These are phyloP conservation scores for Teleopsis dalmanni DNA, from an alignment of 1,140 invertebrate genomes.

Conservation along the genomic window DNA sequence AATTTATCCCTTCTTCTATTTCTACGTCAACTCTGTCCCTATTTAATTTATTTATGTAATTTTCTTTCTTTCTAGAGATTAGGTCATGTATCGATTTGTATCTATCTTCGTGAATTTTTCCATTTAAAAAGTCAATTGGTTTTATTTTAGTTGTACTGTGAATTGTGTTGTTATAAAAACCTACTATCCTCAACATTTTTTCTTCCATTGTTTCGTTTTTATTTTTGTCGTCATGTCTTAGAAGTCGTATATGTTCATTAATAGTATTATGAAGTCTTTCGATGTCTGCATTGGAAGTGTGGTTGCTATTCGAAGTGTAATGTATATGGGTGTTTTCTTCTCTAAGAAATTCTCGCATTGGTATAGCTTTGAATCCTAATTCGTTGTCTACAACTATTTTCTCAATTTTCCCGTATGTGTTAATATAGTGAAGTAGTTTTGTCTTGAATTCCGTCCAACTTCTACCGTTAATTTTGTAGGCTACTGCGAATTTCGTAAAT, in stretches of 20 bases:
- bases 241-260: not conserved
- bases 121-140: not conserved
- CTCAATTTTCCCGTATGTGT: not conserved
- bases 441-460: not conserved
- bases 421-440: not conserved
- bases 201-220: not conserved
- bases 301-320: not conserved
- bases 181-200: conserved; percentile 2
- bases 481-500: not conserved
- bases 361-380: not conserved
- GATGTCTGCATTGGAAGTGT: not conserved
- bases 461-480: not conserved
- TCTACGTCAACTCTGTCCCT: not conserved
- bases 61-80: not conserved
- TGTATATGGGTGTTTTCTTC: not conserved
- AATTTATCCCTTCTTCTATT: not conserved
- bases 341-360: not conserved
- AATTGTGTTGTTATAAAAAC: conserved; percentile 2
- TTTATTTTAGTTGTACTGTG: not conserved
- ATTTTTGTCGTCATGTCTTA: not conserved
- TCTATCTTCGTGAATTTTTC: not conserved
- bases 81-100: not conserved
- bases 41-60: conserved; percentile 1
- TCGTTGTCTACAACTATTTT: not conserved
- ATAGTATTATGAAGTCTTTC: not conserved